These are phyloP conservation scores for Musca domestica DNA, from an alignment of 1,140 invertebrate species.

Conservation along the genomic window DNA sequence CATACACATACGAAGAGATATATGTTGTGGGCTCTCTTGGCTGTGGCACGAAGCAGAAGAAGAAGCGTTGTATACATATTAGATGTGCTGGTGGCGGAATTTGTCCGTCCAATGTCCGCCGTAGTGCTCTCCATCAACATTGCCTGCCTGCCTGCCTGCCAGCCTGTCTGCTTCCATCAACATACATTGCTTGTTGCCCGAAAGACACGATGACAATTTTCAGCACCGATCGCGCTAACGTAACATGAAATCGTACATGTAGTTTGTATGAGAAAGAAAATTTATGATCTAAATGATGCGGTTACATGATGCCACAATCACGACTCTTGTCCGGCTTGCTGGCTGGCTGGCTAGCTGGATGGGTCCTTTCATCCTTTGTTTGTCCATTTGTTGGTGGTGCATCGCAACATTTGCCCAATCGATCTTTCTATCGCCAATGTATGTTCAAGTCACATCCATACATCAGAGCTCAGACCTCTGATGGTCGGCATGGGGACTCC, in stretches of 20 bases:
- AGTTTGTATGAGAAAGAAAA: constrained; percentile 15
- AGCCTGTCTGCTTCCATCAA: not conserved
- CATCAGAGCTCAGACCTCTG: no score
- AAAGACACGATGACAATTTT: constrained; percentile 19
- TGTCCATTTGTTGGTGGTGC: not conserved
- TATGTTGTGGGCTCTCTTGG: no score
- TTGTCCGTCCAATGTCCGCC: no score
- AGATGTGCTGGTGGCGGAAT: constrained; percentile 10
- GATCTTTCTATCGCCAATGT: no score
- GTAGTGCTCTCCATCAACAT: no score
- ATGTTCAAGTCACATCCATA: no score
- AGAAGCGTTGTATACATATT: not conserved
- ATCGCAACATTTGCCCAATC: no score
- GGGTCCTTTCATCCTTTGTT: not conserved
- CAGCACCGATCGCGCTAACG: constrained; percentile 20
- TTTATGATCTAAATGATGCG: constrained; percentile 22
- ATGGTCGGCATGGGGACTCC: no score
- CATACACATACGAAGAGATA: no score
- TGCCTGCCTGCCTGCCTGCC: not conserved
- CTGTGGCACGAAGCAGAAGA: no score
- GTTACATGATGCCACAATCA: constrained; percentile 22
- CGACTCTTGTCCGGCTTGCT: constrained; percentile 6
- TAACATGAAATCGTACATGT: constrained; percentile 22
- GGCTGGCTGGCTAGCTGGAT: not conserved
- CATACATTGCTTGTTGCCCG: not conserved